These are phyloP conservation scores for Ennomos erosarius DNA, from an alignment of 2,888 invertebrate genomes.

Conservation along the genomic window DNA sequence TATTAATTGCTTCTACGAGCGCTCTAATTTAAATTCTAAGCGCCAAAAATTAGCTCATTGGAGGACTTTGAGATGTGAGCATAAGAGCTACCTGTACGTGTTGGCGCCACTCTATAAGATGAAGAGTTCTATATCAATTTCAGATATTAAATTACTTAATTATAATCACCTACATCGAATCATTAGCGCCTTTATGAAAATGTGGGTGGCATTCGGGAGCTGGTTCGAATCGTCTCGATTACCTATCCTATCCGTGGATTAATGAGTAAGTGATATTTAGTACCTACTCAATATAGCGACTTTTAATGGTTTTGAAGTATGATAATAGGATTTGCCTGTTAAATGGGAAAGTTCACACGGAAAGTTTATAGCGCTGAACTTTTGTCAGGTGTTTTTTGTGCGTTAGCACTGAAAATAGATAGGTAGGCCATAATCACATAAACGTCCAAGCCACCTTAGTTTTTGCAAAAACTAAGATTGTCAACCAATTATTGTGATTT, in stretches of 20 bases:
- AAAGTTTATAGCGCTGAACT: conserved; percentile 17
- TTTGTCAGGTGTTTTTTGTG: not conserved
- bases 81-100: conserved; percentile 16
- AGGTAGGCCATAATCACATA: too few relatives aligned
- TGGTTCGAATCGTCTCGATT: conserved; percentile 8
- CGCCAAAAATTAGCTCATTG: too few relatives aligned
- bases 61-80: not conserved
- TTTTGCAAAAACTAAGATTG: too few relatives aligned
- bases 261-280: conserved; percentile 13
- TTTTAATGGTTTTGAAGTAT: conserved; percentile 5
- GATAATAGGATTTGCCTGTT: conserved; percentile 11
- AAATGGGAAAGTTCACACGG: conserved; percentile 20
- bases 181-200: conserved; percentile 16
- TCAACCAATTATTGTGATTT: too few relatives aligned
- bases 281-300: not conserved
- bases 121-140: conserved; percentile 25
- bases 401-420: too few relatives aligned
- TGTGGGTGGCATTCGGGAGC: conserved; percentile 22
- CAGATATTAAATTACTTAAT: conserved; percentile 22
- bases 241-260: not conserved
- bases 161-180: conserved; percentile 3
- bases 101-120: conserved; percentile 21
- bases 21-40: too few relatives aligned
- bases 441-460: too few relatives aligned
- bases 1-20: too few relatives aligned